Evolutionary conservation across 2,888 invertebrate species (phyloP).

Genomic region (Pegoplata infirma): DNA sequence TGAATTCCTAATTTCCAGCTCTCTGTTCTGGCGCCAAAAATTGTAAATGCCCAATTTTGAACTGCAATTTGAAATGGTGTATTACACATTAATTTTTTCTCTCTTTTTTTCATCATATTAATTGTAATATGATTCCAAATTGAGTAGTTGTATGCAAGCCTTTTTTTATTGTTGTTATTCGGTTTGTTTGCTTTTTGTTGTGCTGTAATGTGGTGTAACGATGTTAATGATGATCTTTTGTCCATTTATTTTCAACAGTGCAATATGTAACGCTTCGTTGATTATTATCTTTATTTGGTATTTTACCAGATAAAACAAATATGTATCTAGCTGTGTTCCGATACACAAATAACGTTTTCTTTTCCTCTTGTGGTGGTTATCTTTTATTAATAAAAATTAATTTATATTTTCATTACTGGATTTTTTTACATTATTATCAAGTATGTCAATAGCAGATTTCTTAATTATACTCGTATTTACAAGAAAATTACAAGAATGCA

Average conservation of each 20-base stretch:
- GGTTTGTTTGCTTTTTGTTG: slow-evolving; percentile 4
- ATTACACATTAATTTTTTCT: no score
- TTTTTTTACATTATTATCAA: no score
- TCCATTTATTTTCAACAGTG: slow-evolving; percentile 50
- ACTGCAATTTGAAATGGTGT: no score
- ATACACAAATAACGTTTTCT: neutral
- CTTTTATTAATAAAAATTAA: no score
- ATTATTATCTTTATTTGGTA: slow-evolving; percentile 16
- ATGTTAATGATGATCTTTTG: slow-evolving; percentile 54
- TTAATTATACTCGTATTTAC: no score
- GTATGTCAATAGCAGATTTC: no score
- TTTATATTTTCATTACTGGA: no score
- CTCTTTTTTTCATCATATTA: slow-evolving; percentile 10
- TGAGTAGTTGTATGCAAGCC: slow-evolving; percentile 43
- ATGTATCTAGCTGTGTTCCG: neutral
- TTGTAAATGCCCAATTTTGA: no score
- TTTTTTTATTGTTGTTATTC: slow-evolving; percentile 31
- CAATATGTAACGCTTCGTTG: slow-evolving; percentile 57
- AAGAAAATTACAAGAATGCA: no score
- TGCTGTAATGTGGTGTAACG: slow-evolving; percentile 44
- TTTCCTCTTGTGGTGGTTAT: neutral
- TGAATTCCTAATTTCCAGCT: no score
- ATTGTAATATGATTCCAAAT: slow-evolving; percentile 36
- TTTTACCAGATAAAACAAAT: neutral
- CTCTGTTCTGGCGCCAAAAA: no score